A percentile compares a stretch with the other conserved stretches of the same genome.
Evolutionary conservation across 2,113 vertebrate genomes (phyloP).

Genomic region (Triplophysa tibetana): DNA sequence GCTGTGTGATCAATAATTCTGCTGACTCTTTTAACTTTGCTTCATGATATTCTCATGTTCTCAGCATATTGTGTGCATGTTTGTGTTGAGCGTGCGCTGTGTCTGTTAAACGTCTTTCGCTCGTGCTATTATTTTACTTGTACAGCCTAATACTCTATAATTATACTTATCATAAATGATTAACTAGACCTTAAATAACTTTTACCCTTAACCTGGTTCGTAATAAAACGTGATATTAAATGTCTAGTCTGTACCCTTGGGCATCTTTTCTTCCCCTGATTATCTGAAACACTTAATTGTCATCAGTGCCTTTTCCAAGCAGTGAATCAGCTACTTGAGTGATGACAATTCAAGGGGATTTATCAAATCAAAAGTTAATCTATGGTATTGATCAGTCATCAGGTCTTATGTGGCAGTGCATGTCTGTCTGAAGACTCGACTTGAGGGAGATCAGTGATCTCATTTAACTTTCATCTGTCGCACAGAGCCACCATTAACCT

Average conservation of each 20-base stretch:
- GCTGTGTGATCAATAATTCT: conserved; percentile 24
- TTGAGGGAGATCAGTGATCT: conserved; percentile 54
- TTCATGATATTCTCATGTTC: conserved; percentile 58
- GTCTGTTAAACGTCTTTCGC: conserved; percentile 5
- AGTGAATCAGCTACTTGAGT: conserved; percentile 31
- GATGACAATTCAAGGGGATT: conserved; percentile 46
- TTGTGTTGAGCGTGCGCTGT: conserved; percentile 9
- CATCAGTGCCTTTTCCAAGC: conserved; percentile 27
- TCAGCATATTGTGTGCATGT: conserved; percentile 38
- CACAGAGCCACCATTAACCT: conserved; percentile 55
- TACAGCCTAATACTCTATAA: background rate
- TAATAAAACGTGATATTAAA: background rate
- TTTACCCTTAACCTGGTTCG: conserved; percentile 2
- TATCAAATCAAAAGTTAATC: conserved; percentile 55
- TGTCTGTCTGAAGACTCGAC: conserved; percentile 34
- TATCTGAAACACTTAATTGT: conserved; percentile 22
- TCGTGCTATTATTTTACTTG: background rate
- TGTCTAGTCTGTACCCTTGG: conserved; percentile 18
- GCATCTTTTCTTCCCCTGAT: conserved; percentile 26
- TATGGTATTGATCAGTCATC: conserved; percentile 53
- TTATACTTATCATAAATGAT: background rate
- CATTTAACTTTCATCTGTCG: conserved; percentile 53
- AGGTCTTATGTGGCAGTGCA: conserved; percentile 41
- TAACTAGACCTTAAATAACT: background rate
- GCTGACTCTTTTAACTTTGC: conserved; percentile 54